Conservation (phyloP, 2,113 vertebrate genomes). For the Xyrauchen texanus region DNA sequence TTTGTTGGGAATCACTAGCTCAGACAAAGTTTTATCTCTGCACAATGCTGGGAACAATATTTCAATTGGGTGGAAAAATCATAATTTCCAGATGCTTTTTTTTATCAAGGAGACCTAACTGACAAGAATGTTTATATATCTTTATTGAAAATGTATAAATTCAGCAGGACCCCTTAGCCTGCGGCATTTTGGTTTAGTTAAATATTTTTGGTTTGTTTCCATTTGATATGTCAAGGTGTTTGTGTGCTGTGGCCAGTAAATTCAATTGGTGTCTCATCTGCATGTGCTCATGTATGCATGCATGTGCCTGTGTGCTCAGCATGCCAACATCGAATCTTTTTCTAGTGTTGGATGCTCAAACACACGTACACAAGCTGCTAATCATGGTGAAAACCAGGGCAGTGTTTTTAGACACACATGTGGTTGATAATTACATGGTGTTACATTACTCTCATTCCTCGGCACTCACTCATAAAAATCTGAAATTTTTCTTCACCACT, state of each 20-base stretch:
- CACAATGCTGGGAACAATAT: background rate
- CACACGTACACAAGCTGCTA: background rate
- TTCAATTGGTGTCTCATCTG: background rate
- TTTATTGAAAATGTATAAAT: background rate
- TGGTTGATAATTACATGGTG: background rate
- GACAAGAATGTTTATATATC: background rate
- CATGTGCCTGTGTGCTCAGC: background rate
- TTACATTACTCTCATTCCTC: background rate
- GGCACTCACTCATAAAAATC: background rate
- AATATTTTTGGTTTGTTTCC: no score
- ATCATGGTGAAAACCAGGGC: conserved; percentile 2
- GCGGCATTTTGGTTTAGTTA: no score
- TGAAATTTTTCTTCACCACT: no score
- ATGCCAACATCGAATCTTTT: background rate
- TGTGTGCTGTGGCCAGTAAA: no score
- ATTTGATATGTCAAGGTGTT: no score
- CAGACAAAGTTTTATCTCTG: background rate
- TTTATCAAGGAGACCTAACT: background rate
- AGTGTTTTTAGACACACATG: conserved; percentile 21
- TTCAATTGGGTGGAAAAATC: background rate
- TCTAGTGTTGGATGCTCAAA: background rate
- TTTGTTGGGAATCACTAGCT: background rate
- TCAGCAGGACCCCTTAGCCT: background rate
- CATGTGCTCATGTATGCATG: background rate
- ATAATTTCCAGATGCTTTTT: background rate